Evolutionary conservation across 1,140 invertebrate genomes (phyloP).

Genomic region (Euwallacea fornicatus): DNA sequence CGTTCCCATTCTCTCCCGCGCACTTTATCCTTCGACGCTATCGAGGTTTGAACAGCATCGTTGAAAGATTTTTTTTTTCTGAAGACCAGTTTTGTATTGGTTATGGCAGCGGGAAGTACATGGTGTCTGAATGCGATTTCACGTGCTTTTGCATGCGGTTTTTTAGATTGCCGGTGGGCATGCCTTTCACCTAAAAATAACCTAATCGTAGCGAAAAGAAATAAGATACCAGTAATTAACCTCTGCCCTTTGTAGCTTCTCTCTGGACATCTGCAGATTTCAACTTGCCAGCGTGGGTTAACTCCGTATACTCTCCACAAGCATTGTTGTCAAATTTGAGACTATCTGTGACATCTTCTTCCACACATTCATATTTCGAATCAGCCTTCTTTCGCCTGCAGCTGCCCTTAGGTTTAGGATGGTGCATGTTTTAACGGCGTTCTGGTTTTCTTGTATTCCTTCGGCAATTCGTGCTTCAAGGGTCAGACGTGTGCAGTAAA

Average conservation of each 20-base stretch:
- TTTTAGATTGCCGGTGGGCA: too few relatives aligned
- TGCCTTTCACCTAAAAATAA: too few relatives aligned
- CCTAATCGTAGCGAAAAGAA: too few relatives aligned
- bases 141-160: too few relatives aligned
- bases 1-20: background rate
- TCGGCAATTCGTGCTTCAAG: background rate
- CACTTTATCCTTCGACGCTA: background rate
- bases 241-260: too few relatives aligned
- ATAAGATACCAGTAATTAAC: too few relatives aligned
- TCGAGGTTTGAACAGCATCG: conserved; percentile 17
- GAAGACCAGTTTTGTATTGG: conserved; percentile 24
- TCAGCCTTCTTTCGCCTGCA: background rate
- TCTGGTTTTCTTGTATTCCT: background rate
- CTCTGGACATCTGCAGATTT: too few relatives aligned
- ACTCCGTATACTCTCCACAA: conserved; percentile 13
- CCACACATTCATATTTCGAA: background rate
- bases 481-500: too few relatives aligned
- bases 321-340: conserved; percentile 20
- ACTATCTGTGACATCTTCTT: conserved; percentile 14
- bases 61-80: conserved; percentile 33
- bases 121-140: conserved; percentile 13
- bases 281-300: too few relatives aligned
- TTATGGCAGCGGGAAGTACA: conserved; percentile 7
- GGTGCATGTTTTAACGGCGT: background rate
- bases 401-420: background rate